Conservation (phyloP, 2,888 invertebrate species). For the Dryobota labecula region DNA sequence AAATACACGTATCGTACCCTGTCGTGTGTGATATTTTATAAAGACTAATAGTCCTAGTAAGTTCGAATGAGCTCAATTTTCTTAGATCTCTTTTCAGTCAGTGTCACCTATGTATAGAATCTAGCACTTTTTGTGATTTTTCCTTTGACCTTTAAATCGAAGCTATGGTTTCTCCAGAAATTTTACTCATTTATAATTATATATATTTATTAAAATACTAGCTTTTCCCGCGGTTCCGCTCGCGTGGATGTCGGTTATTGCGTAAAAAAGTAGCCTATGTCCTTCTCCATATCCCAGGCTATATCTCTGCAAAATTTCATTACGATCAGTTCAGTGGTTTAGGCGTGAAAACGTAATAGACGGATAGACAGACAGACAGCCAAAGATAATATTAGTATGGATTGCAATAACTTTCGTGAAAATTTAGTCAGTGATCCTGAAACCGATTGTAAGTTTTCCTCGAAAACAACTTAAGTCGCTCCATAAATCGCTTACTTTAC, state of each 20-base stretch:
- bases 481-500: conserved; percentile 35
- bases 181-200: not conserved
- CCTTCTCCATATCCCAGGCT: no score
- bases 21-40: conserved; percentile 41
- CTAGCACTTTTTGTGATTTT: not conserved
- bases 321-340: no score
- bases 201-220: not conserved
- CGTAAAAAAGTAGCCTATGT: no score
- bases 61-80: not conserved
- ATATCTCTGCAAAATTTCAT: no score
- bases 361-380: no score
- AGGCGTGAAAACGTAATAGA: no score
- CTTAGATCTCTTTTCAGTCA: not conserved
- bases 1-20: conserved; percentile 22
- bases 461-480: conserved; percentile 42
- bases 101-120: not conserved
- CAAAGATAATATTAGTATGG: no score
- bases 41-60: conserved; percentile 33
- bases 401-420: not conserved
- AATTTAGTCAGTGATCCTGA: conserved; percentile 16
- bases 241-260: no score
- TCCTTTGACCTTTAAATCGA: not conserved
- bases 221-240: no score
- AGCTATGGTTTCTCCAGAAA: not conserved
- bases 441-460: conserved; percentile 29